phyloP scores from a whole-genome alignment of 1,140 invertebrate species.

The Berghia stephanieae region DNA sequence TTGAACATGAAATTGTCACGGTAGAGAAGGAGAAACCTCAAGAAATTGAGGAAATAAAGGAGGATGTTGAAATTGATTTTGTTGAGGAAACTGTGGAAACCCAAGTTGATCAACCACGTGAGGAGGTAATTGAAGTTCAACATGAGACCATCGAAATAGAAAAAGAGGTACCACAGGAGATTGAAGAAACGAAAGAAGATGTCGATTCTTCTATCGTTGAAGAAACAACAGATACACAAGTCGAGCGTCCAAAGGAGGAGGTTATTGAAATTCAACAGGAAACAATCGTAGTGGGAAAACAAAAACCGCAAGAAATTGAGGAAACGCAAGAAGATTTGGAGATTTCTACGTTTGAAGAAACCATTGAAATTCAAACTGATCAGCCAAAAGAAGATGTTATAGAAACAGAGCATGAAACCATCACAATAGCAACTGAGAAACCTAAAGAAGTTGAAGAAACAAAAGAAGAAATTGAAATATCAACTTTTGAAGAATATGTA shows the following conservation, averaged over 20 bases:
- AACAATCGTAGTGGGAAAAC: slow-evolving; percentile 25
- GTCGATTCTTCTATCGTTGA: background rate
- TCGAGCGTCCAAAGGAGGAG: background rate
- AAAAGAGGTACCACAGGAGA: slow-evolving; percentile 20
- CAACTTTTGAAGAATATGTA: slow-evolving; percentile 11
- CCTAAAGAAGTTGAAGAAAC: slow-evolving; percentile 31
- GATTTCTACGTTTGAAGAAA: slow-evolving; percentile 8
- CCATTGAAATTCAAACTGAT: slow-evolving; percentile 20
- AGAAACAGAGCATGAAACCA: slow-evolving; percentile 28
- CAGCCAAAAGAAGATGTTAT: slow-evolving; percentile 18
- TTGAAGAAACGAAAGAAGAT: background rate
- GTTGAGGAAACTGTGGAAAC: too few relatives aligned
- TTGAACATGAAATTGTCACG: too few relatives aligned
- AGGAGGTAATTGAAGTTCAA: background rate
- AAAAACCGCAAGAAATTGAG: slow-evolving; percentile 30
- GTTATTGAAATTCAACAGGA: background rate
- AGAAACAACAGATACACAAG: background rate
- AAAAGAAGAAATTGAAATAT: slow-evolving; percentile 26
- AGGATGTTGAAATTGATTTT: background rate
- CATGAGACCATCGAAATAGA: slow-evolving; percentile 25
- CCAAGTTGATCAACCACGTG: background rate
- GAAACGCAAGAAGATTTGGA: slow-evolving; percentile 16
- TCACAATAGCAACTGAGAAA: slow-evolving; percentile 32
- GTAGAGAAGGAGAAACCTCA: slow-evolving; percentile 26
- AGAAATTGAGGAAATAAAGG: background rate